phyloP scores from a whole-genome alignment of 2,888 invertebrate genomes.

The Neoascia interrupta region DNA sequence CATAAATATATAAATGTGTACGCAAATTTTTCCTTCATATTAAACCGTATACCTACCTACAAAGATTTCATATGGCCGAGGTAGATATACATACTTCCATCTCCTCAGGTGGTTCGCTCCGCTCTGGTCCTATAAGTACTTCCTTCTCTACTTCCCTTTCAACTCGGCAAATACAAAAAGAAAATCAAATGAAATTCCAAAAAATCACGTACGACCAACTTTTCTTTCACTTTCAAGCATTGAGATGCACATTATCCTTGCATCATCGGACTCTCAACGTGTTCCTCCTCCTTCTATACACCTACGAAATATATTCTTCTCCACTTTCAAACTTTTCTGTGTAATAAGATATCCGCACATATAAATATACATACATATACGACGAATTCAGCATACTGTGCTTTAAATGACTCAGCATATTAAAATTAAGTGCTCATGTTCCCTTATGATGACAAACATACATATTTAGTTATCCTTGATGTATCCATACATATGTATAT shows the following conservation, averaged over 20 bases:
- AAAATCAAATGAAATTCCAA: constrained; percentile 27
- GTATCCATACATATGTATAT: constrained; percentile 10
- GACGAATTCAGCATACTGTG: constrained; percentile 29
- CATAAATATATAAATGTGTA: no score
- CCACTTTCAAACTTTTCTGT: constrained; percentile 6
- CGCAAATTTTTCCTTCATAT: no score
- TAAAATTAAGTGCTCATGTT: constrained; percentile 66
- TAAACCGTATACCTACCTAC: constrained; percentile 4
- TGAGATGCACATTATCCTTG: constrained; percentile 64
- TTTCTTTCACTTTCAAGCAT: constrained; percentile 60
- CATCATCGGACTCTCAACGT: constrained; percentile 47
- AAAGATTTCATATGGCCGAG: neutral
- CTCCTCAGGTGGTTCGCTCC: no score
- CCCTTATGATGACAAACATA: constrained; percentile 49
- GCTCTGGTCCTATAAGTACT: no score
- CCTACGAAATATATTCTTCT: constrained; percentile 2
- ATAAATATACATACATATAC: no score
- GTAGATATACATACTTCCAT: neutral
- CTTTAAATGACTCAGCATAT: constrained; percentile 65
- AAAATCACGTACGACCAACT: constrained; percentile 47
- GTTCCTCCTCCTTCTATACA: neutral
- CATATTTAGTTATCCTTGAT: constrained; percentile 1
- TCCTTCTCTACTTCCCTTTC: no score
- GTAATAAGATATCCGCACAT: constrained; percentile 57
- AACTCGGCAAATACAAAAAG: neutral